Conservation (phyloP, 2,113 vertebrate species). For the Chaetodon auriga region DNA sequence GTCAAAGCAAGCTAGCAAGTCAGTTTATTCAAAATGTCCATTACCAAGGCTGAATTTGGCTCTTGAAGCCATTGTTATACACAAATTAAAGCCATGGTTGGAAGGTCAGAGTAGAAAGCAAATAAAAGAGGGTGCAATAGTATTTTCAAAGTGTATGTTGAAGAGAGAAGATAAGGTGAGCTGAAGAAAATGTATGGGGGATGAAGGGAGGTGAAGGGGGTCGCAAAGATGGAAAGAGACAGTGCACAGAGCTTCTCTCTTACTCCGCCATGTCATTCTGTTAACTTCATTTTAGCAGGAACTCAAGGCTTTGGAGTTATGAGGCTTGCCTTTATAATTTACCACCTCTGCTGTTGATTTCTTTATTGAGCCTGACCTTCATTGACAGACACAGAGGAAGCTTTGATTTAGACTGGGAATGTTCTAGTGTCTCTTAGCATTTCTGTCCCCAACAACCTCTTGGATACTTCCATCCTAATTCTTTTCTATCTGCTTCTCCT, state of each 20-base stretch:
- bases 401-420: conserved; percentile 76
- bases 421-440: conserved; percentile 33
- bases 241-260: conserved; percentile 22
- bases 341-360: conserved; percentile 52
- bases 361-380: conserved; percentile 79
- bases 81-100: neutral
- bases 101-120: neutral
- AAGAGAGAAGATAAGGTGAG: neutral
- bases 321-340: conserved; percentile 70
- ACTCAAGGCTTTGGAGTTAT: conserved; percentile 65
- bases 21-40: neutral
- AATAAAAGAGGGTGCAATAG: neutral
- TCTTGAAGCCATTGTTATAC: neutral
- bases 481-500: conserved; percentile 6
- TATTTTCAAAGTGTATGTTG: neutral
- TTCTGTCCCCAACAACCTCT: conserved; percentile 20
- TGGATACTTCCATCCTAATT: conserved; percentile 21
- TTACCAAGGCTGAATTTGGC: neutral
- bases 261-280: conserved; percentile 41
- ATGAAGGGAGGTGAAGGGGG: conserved; percentile 27
- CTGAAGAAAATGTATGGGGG: neutral
- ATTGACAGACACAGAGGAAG: conserved; percentile 67
- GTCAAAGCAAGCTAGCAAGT: neutral
- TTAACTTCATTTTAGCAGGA: conserved; percentile 53
- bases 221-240: conserved; percentile 32